A percentile compares a stretch with the other conserved stretches of the same genome.
phyloP scores from a whole-genome alignment of 2,113 vertebrate species.

The Gila orcuttii region DNA sequence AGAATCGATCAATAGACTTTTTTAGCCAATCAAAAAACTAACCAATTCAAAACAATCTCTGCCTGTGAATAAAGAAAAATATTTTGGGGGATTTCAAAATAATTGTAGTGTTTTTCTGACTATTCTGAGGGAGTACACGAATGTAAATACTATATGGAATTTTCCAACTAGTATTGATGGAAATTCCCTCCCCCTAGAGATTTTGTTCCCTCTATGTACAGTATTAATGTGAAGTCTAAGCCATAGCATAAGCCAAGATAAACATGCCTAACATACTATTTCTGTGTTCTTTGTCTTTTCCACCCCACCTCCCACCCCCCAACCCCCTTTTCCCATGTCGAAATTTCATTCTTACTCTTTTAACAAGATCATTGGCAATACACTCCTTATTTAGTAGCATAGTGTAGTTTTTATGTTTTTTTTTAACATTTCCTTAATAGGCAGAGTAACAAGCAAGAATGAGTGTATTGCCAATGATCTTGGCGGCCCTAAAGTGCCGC shows the following conservation, averaged over 20 bases:
- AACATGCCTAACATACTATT: conserved; percentile 11
- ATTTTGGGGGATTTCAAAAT: neutral
- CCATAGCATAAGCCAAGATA: conserved; percentile 11
- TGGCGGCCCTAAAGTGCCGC: neutral
- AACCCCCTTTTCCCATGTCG: neutral
- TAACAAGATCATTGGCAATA: neutral
- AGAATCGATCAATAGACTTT: neutral
- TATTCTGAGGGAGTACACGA: too few species aligned
- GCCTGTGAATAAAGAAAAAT: neutral
- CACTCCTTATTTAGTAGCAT: too few species aligned
- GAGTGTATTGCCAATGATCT: too few species aligned
- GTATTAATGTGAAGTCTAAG: neutral
- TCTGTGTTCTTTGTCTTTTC: neutral
- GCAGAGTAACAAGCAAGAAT: too few species aligned
- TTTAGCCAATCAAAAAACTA: neutral
- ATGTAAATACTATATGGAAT: neutral
- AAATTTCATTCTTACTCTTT: neutral
- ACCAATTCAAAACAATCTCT: neutral
- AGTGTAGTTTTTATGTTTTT: too few species aligned
- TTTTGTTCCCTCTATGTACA: neutral
- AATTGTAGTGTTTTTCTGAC: too few species aligned
- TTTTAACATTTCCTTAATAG: too few species aligned
- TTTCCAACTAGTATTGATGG: neutral
- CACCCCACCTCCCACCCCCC: too few species aligned
- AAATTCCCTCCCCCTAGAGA: neutral